Conservation (phyloP, 2,888 invertebrate genomes). For the Dugesia japonica region DNA sequence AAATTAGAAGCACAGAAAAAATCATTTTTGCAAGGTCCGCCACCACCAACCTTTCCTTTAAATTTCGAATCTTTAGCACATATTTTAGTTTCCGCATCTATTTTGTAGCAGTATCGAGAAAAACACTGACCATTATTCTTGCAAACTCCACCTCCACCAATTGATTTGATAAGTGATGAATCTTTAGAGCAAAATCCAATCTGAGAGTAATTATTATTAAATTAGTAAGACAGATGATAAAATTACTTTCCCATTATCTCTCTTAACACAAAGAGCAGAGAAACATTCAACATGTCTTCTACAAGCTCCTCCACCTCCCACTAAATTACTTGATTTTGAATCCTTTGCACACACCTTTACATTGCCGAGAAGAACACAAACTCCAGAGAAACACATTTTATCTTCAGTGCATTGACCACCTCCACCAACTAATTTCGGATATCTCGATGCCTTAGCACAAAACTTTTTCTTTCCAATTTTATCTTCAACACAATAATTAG, state of each 20-base stretch:
- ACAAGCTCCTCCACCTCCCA: slow-evolving; percentile 27
- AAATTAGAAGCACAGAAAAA: slow-evolving; percentile 5
- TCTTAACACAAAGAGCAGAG: slow-evolving; percentile 11
- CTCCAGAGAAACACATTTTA: slow-evolving; percentile 24
- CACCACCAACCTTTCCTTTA: slow-evolving; percentile 16
- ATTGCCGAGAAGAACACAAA: background rate
- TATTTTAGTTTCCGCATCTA: slow-evolving; percentile 1
- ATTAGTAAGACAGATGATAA: background rate
- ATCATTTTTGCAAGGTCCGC: slow-evolving; percentile 16
- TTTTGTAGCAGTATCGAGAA: background rate
- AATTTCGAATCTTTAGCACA: slow-evolving; percentile 24
- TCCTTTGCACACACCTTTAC: slow-evolving; percentile 17
- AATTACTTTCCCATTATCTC: background rate
- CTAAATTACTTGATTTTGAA: background rate
- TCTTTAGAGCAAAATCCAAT: slow-evolving; percentile 22
- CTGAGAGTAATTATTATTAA: background rate
- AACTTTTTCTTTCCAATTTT: background rate
- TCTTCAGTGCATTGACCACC: slow-evolving; percentile 21
- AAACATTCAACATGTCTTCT: slow-evolving; percentile 2
- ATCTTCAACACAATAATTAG: slow-evolving; percentile 1
- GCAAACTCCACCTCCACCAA: slow-evolving; percentile 25
- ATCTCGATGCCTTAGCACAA: slow-evolving; percentile 6
- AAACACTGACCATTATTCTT: background rate
- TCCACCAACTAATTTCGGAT: background rate
- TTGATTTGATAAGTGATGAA: background rate